phyloP scores from a whole-genome alignment of 2,888 invertebrate species.

The Imbricaverruca yamaguchii region DNA sequence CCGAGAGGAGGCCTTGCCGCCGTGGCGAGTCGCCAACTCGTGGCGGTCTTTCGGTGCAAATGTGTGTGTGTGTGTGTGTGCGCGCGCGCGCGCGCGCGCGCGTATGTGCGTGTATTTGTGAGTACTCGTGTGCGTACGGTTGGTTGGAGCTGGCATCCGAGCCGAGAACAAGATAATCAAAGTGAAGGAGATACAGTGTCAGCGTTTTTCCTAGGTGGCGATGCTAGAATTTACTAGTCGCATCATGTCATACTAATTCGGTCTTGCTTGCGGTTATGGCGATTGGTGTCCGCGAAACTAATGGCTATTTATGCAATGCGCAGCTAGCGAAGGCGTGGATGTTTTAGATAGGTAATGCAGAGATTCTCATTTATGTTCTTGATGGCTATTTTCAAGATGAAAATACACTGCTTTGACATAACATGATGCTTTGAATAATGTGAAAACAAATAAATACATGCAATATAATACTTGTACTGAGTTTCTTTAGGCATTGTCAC shows the following conservation, averaged over 20 bases:
- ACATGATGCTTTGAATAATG: background rate
- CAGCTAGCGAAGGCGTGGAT: background rate
- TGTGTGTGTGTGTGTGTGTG: no score
- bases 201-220: background rate
- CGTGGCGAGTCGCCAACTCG: background rate
- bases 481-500: no score
- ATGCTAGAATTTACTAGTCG: background rate
- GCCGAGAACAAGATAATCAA: background rate
- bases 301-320: background rate
- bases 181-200: background rate
- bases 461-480: background rate
- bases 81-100: no score
- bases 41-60: no score
- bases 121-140: background rate
- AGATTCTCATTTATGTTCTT: background rate
- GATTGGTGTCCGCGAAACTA: background rate
- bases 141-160: background rate
- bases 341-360: background rate
- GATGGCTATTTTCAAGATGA: background rate
- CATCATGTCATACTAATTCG: background rate
- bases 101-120: background rate
- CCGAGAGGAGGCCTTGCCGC: background rate
- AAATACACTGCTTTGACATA: background rate
- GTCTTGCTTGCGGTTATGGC: slow-evolving; percentile 5
- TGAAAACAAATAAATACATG: background rate